These are phyloP conservation scores for Hartigia nigra DNA, from an alignment of 2,888 invertebrate genomes.

Conservation along the genomic window DNA sequence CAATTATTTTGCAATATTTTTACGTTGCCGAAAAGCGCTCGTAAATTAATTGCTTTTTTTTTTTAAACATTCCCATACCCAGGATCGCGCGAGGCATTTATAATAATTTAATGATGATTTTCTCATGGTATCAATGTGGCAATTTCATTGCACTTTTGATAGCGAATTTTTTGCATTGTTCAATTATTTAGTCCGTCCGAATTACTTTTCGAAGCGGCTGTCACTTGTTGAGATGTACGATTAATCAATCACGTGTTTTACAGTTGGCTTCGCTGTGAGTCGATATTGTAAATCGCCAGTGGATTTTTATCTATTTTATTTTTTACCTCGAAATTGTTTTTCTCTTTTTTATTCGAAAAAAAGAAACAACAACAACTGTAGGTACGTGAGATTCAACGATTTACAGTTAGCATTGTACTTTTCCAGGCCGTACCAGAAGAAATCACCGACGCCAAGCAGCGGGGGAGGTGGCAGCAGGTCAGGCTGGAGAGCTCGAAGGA, in stretches of 20 bases:
- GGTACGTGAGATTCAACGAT: not conserved
- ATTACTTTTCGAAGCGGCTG: too few relatives aligned
- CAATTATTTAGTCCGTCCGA: too few relatives aligned
- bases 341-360: not conserved
- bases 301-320: not conserved
- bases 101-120: not conserved
- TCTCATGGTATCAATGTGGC: not conserved
- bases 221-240: too few relatives aligned
- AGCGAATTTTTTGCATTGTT: too few relatives aligned
- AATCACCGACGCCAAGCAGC: constrained; percentile 63
- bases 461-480: constrained; percentile 52
- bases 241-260: too few relatives aligned
- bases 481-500: constrained; percentile 62
- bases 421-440: constrained; percentile 62
- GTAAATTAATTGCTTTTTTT: not conserved
- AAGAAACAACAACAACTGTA: not conserved
- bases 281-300: too few relatives aligned
- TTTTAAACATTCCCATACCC: not conserved
- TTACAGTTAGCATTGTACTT: constrained; percentile 6
- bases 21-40: not conserved
- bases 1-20: not conserved
- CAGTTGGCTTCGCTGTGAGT: too few relatives aligned
- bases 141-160: too few relatives aligned
- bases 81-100: not conserved
- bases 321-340: not conserved